Evolutionary conservation across 2,888 invertebrate species (phyloP).

Genomic region (Leptinotarsa rubiginosa): DNA sequence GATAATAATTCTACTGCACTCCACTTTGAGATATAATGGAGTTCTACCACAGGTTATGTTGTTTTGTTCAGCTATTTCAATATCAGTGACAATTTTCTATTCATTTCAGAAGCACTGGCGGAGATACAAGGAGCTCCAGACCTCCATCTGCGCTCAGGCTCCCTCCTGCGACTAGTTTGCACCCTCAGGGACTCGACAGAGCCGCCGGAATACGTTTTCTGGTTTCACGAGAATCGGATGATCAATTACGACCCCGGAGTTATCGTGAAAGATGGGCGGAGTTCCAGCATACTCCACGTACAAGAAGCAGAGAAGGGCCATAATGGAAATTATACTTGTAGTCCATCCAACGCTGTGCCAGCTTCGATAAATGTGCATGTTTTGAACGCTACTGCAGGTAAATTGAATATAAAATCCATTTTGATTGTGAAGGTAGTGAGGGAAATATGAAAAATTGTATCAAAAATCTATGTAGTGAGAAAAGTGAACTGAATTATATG

Average conservation of each 20-base stretch:
- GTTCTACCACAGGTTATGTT: too few species aligned
- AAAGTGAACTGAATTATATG: too few species aligned
- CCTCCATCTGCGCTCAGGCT: conserved; percentile 72
- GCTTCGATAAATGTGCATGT: conserved; percentile 77
- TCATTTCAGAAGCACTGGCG: conserved; percentile 69
- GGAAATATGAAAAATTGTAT: too few species aligned
- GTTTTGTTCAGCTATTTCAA: too few species aligned
- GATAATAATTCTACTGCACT: too few species aligned
- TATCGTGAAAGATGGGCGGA: conserved; percentile 66
- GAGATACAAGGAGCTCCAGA: conserved; percentile 72
- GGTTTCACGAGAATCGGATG: conserved; percentile 73
- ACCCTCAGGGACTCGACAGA: conserved; percentile 70
- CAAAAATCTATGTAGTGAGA: too few species aligned
- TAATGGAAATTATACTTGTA: conserved; percentile 78
- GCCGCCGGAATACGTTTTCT: conserved; percentile 71
- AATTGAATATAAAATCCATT: not conserved
- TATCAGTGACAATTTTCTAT: not conserved
- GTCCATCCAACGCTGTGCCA: conserved; percentile 74
- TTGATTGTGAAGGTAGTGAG: too few species aligned
- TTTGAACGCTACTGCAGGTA: conserved; percentile 72
- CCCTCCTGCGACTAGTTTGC: conserved; percentile 70
- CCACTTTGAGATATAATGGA: too few species aligned
- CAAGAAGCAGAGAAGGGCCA: conserved; percentile 72
- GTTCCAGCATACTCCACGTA: conserved; percentile 75
- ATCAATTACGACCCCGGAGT: conserved; percentile 73